phyloP scores from a whole-genome alignment of 2,797 vertebrate genomes.

The Sphenopsis melanotis region DNA sequence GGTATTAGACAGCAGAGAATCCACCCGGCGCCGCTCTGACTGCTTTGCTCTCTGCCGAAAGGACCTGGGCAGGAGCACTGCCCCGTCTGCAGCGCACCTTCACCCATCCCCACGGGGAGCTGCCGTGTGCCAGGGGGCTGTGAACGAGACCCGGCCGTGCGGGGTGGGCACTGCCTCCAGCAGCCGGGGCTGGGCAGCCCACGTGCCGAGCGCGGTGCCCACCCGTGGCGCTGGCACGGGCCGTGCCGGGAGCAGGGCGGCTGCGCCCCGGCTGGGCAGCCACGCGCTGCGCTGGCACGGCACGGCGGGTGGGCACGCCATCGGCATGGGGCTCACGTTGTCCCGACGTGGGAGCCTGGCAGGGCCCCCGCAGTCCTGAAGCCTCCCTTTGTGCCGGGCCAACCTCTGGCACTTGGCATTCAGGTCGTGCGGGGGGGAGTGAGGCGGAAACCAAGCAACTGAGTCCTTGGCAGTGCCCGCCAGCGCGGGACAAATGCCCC shows the following conservation, averaged over 20 bases:
- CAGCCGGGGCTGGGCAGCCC: not conserved
- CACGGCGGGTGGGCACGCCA: not conserved
- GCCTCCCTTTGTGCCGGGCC: slow-evolving; percentile 40
- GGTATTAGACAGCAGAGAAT: slow-evolving; percentile 47
- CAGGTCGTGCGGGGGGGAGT: slow-evolving; percentile 17
- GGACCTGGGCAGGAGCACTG: not conserved
- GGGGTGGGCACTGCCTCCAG: accelerated
- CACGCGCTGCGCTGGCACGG: not conserved
- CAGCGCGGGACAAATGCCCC: not conserved
- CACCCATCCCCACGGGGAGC: accelerated
- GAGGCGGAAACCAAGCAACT: slow-evolving; percentile 58
- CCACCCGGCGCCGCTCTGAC: not conserved
- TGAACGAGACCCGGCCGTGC: accelerated
- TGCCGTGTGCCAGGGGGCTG: not conserved
- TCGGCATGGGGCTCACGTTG: slow-evolving; percentile 44
- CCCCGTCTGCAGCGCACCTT: not conserved
- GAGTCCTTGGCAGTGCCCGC: slow-evolving; percentile 56
- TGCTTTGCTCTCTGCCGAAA: not conserved
- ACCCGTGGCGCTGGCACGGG: not conserved
- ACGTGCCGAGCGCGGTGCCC: not conserved
- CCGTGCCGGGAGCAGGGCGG: not conserved
- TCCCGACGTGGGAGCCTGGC: slow-evolving; percentile 50
- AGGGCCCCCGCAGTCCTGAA: not conserved
- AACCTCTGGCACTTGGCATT: slow-evolving; percentile 54
- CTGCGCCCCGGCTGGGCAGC: not conserved